Conservation (phyloP, 2,113 vertebrate species). For the Eupsittula cactorum region DNA sequence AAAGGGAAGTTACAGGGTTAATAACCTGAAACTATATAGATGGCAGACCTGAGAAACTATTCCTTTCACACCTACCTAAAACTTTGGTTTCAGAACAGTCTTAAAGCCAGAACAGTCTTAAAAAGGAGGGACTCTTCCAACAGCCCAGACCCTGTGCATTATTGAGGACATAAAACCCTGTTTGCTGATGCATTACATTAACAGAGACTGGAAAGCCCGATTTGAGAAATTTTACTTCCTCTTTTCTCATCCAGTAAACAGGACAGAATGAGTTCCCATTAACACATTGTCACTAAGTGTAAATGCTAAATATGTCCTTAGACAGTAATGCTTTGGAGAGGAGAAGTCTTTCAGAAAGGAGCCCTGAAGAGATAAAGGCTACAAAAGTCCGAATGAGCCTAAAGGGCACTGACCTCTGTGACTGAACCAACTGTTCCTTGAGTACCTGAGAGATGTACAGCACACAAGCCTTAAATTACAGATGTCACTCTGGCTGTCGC, state of each 20-base stretch:
- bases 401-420: not conserved
- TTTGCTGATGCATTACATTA: not conserved
- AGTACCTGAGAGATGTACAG: not conserved
- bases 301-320: not conserved
- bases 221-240: conserved; percentile 44
- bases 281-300: not conserved
- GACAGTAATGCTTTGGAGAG: not conserved
- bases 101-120: not conserved
- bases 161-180: not conserved
- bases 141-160: fast-evolving
- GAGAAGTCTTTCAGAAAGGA: not conserved
- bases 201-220: not conserved
- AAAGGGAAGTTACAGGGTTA: not conserved
- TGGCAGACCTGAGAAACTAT: not conserved
- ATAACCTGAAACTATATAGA: not conserved
- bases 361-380: not conserved
- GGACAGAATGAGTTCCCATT: not conserved
- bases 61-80: not conserved
- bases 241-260: not conserved
- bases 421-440: not conserved
- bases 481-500: not conserved
- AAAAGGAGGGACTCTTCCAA: not conserved
- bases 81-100: not conserved
- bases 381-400: not conserved
- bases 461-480: not conserved